Base-by-base conservation (phyloP, 1,140 invertebrate genomes). In the Drosophila pseudoananassae region DNA sequence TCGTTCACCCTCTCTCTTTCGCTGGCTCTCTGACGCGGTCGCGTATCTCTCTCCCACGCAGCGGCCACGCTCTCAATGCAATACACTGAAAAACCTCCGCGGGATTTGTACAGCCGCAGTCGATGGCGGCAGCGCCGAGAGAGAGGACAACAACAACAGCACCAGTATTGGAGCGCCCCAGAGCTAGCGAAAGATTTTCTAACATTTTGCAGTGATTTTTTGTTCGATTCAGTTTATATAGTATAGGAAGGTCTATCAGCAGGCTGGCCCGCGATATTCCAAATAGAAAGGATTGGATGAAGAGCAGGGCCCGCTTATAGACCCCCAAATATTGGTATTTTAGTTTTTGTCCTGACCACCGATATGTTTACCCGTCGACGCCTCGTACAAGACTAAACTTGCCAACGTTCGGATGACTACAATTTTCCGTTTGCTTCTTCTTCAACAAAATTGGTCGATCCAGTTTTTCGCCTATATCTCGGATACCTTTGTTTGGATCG, bases 281-380 rank as follows among this genome's bases (percentile, higher is more conserved):
- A 49, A 50, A 70, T 40, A 43, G n/a, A 27, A 52, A 63, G 52
- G 60, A 65, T 58, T 58, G 14, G 4, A 17, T 47, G 23, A 57
- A 14, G 40, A 17, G 52, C 49, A 55, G 57, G 31, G 57, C 33
- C 52, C 31, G 29, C 56, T 58, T 40, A 84, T 81, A 73, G 74
- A 52, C 61, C 63, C 71, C 54, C 53, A 58, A 45, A 27, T 65
- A 51, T 68, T 33, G n/a, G 10, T 7, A 17, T 61, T 73, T 46
- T 60, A 54, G 52, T 64, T 50, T 47, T 20, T 65, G 58, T 78
- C 56, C 88, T 90, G 60, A 88, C 88, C 88, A 90, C 88, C 83
- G 90, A 90, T 88, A 91, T 91, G 90, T 91, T 58, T 75, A 75
- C 83, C 78, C 90, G 90, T 88, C 87, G 85, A 91, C 74, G 77